Conservation (phyloP, 2,888 invertebrate genomes). For the Ferdinandea cuprea region DNA sequence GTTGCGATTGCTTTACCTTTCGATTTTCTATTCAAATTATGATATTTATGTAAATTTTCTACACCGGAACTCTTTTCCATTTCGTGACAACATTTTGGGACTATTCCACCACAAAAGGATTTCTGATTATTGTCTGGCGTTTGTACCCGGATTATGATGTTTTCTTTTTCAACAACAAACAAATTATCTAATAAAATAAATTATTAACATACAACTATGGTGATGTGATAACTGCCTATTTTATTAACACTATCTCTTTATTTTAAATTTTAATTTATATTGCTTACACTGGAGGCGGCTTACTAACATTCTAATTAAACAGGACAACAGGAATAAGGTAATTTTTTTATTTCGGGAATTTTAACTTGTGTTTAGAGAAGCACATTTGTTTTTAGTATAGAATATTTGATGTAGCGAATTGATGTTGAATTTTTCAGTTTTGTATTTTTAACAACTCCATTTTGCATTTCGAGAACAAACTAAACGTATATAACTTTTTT, state of each 20-base stretch:
- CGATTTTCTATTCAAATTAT: neutral
- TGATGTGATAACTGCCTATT: constrained; percentile 26
- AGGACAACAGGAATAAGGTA: constrained; percentile 13
- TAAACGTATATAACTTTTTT: too few relatives aligned
- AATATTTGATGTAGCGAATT: too few relatives aligned
- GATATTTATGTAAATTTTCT: neutral
- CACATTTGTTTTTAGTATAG: too few relatives aligned
- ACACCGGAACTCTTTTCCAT: neutral
- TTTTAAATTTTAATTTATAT: too few relatives aligned
- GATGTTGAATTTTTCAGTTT: too few relatives aligned
- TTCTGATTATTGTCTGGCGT: neutral
- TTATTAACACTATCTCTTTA: constrained; percentile 4
- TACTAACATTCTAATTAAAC: constrained; percentile 5
- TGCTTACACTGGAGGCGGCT: constrained; percentile 37
- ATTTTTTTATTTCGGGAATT: neutral
- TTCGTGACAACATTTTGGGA: neutral
- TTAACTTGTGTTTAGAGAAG: neutral
- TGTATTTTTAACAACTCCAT: too few relatives aligned
- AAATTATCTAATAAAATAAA: neutral
- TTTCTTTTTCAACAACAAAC: too few relatives aligned
- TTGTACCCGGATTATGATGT: neutral
- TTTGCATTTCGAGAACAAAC: too few relatives aligned
- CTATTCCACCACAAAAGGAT: neutral
- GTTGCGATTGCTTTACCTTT: constrained; percentile 1
- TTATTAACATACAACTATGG: constrained; percentile 15